These are phyloP conservation scores for Balanococcus diminutus DNA, from an alignment of 2,888 invertebrate genomes.

Conservation along the genomic window DNA sequence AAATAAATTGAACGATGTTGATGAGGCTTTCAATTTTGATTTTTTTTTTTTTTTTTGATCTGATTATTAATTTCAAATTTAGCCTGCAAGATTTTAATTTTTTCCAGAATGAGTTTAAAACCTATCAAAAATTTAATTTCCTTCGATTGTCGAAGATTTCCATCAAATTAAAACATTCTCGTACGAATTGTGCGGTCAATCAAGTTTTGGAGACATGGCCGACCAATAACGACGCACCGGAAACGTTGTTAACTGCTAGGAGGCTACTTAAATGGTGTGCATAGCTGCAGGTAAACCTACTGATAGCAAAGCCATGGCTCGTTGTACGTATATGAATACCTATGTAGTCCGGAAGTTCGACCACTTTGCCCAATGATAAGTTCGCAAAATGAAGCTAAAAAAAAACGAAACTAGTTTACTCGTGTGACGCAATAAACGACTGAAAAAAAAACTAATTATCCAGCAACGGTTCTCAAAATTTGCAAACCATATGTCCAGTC, in stretches of 20 bases:
- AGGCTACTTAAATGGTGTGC: constrained; percentile 1
- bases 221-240: constrained; percentile 9
- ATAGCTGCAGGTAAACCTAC: neutral
- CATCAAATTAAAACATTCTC: too few species aligned
- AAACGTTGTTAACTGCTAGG: neutral
- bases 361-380: constrained; percentile 34
- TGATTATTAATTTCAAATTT: too few species aligned
- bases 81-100: too few species aligned
- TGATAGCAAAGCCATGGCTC: neutral
- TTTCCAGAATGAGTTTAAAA: too few species aligned
- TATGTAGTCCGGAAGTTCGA: constrained; percentile 51
- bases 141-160: too few species aligned
- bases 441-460: constrained; percentile 9
- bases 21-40: too few species aligned
- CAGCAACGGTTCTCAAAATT: constrained; percentile 23
- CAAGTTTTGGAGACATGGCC: neutral
- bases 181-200: neutral
- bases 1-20: too few species aligned
- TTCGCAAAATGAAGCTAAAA: neutral
- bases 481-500: neutral
- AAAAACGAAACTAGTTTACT: constrained; percentile 12
- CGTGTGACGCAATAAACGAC: constrained; percentile 17
- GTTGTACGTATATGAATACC: neutral
- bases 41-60: too few species aligned
- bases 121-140: too few species aligned